These are phyloP conservation scores for Chelonoidis abingdonii DNA, from an alignment of 2,113 vertebrate species.

Conservation along the genomic window DNA sequence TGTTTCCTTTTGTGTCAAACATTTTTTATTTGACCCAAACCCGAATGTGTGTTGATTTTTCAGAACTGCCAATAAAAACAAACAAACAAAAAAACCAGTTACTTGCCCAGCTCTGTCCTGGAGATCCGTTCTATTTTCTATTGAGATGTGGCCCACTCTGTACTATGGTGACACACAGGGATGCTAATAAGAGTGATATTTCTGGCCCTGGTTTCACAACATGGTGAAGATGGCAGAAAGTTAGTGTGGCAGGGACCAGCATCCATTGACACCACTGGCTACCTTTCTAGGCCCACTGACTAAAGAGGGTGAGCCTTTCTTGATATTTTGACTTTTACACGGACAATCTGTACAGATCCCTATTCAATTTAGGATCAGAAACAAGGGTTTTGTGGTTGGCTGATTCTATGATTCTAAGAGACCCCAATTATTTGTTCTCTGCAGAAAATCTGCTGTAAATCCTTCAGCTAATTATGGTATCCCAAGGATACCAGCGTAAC, in stretches of 20 bases:
- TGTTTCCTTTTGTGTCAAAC: neutral
- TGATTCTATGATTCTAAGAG: neutral
- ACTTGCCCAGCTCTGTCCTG: no score
- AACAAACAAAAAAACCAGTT: no score
- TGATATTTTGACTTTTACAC: neutral
- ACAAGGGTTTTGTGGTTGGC: neutral
- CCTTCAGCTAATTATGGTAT: conserved; percentile 25
- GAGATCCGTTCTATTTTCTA: no score
- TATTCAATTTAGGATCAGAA: neutral
- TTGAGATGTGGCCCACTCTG: no score
- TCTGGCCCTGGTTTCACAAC: neutral
- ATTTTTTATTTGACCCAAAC: neutral
- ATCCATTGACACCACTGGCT: neutral
- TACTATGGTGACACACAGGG: no score
- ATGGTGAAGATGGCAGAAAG: neutral
- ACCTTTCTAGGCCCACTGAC: rapidly evolving
- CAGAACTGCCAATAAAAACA: no score
- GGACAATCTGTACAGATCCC: neutral
- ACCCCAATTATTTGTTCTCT: neutral
- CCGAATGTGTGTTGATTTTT: no score
- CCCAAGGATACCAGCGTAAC: neutral
- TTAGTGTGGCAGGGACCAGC: neutral
- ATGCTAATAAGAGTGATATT: no score
- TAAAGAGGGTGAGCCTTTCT: neutral
- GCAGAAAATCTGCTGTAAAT: neutral